Conservation (phyloP, 1,140 invertebrate species). For the Sogatella furcifera region DNA sequence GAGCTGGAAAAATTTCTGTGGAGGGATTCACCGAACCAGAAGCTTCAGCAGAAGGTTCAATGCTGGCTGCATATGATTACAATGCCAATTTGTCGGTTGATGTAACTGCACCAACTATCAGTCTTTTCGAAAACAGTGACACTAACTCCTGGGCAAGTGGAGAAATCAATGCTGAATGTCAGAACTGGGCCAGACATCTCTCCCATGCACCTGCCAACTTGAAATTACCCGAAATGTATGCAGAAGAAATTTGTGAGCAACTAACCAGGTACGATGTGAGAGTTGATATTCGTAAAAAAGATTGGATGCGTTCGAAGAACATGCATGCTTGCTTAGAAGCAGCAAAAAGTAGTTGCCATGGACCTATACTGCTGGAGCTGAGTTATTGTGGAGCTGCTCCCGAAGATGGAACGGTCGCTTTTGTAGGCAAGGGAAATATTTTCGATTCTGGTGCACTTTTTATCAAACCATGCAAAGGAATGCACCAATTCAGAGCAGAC, state of each 20-base stretch:
- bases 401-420: conserved; percentile 24
- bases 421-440: conserved; percentile 64
- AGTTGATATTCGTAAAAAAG: conserved; percentile 31
- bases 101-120: neutral
- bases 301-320: conserved; percentile 38
- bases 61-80: conserved; percentile 47
- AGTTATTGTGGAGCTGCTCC: conserved; percentile 24
- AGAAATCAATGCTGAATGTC: neutral
- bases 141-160: neutral
- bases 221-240: conserved; percentile 20
- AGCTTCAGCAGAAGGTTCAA: conserved; percentile 59
- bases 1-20: conserved; percentile 49
- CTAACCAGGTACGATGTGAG: conserved; percentile 19
- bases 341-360: conserved; percentile 38
- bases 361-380: conserved; percentile 41
- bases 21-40: conserved; percentile 59
- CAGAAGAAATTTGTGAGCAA: conserved; percentile 20
- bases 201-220: neutral
- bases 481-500: conserved; percentile 68
- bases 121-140: neutral
- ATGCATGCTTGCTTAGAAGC: conserved; percentile 45
- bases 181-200: neutral
- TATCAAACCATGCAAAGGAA: conserved; percentile 56
- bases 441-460: conserved; percentile 84
- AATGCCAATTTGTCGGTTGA: conserved; percentile 42